Conservation (phyloP, 2,888 invertebrate species). For the Nesidiocoris tenuis region DNA sequence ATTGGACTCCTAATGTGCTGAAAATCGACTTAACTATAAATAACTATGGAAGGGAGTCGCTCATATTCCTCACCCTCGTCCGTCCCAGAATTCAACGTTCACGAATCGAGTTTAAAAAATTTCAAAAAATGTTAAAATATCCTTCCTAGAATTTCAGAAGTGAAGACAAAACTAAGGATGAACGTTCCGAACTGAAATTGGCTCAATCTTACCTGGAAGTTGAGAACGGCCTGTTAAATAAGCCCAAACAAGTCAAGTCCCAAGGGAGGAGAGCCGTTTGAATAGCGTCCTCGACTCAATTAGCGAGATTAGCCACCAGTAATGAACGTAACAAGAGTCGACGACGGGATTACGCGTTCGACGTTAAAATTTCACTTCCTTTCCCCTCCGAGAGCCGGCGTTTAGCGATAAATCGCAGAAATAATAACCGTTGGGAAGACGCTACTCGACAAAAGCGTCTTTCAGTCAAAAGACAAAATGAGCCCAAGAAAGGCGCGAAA, state of each 20-base stretch:
- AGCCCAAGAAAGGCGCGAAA: constrained; percentile 13
- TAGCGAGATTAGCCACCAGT: background rate
- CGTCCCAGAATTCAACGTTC: too few relatives aligned
- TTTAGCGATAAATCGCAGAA: constrained; percentile 18
- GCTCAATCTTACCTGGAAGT: background rate
- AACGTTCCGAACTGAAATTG: background rate
- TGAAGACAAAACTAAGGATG: too few relatives aligned
- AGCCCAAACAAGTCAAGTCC: background rate
- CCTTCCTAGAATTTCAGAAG: too few relatives aligned
- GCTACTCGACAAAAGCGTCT: background rate
- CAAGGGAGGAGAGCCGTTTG: background rate
- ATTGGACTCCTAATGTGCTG: too few relatives aligned
- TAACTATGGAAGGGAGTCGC: too few relatives aligned
- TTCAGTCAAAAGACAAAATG: constrained; percentile 1
- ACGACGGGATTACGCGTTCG: constrained; percentile 5
- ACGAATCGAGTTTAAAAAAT: too few relatives aligned
- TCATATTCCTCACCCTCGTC: too few relatives aligned
- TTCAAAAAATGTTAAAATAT: too few relatives aligned
- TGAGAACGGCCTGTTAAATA: background rate
- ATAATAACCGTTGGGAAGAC: constrained; percentile 5
- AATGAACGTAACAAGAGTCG: constrained; percentile 26
- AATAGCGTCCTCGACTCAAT: background rate
- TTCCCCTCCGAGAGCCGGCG: too few relatives aligned
- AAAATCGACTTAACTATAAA: too few relatives aligned
- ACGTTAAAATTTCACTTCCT: constrained; percentile 14